A percentile compares a stretch with the other conserved stretches of the same genome.
phyloP scores from a whole-genome alignment of 2,113 vertebrate species.

The Brienomyrus brachyistius region DNA sequence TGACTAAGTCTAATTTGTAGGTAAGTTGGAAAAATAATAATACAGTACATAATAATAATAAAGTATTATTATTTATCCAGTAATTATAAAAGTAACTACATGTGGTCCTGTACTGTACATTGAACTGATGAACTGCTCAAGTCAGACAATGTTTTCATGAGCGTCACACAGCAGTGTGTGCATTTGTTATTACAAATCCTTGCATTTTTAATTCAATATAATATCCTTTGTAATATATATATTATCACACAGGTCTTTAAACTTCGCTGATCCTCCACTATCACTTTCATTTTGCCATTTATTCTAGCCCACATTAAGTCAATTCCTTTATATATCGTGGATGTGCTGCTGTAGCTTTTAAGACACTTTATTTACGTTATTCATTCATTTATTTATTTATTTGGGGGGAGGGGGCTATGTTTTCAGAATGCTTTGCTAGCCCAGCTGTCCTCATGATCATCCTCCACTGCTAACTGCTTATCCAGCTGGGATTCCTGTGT shows the following conservation, averaged over 20 bases:
- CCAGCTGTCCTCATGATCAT: not conserved
- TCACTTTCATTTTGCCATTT: not conserved
- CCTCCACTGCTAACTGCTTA: not conserved
- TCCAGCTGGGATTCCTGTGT: not conserved
- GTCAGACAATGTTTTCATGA: not conserved
- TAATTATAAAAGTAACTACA: not conserved
- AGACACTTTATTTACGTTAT: not conserved
- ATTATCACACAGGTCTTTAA: not conserved
- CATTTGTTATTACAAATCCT: too few species aligned
- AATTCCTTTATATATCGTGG: not conserved
- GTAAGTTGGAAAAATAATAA: too few species aligned
- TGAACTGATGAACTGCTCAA: not conserved
- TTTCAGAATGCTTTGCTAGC: not conserved
- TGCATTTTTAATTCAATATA: too few species aligned
- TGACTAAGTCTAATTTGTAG: too few species aligned
- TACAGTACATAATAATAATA: too few species aligned
- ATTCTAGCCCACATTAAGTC: not conserved
- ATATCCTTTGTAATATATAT: too few species aligned
- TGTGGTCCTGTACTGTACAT: not conserved
- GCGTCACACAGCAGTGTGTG: too few species aligned
- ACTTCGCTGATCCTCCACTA: not conserved
- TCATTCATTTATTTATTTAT: not conserved
- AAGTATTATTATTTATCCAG: not conserved
- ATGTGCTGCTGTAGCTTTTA: not conserved
- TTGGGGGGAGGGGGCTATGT: too few species aligned